Evolutionary conservation across 2,888 invertebrate genomes (phyloP), one percentile per base, ranked within the genome.

Genomic region (Drosophila macrospina): DNA sequence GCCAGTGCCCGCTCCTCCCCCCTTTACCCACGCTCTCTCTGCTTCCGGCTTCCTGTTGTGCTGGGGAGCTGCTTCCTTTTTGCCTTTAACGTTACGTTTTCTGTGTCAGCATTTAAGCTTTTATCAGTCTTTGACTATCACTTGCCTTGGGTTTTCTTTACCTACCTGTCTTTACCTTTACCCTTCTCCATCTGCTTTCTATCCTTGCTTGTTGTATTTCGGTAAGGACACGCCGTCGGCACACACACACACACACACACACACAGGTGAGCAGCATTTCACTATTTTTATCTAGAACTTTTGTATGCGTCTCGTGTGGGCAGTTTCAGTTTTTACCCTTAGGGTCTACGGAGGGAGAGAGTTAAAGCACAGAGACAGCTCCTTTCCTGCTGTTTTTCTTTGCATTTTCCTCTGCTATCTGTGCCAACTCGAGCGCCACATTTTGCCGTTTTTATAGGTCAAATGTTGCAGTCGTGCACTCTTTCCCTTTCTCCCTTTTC

Each of bases 171-270:
- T 42, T 57, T 28, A n/a, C 39, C 45, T 36, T 16, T 16, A 20
- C 20, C 20, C 20, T 20, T 1, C 7, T 41, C 4, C 10, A 6
- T 15, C 15, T 51, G 6, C 13, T 47, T 0, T 56, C 42, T 34
- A 15, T 28, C 28, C 28, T 4, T 57, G 57, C 66, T 48, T 51
- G 52, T 67, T 69, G 67, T 57, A 69, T 78, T 85, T 80, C 47
- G 80, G 84, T 86, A 85, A 85, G 86, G 85, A 85, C 80, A 65
- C 50, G 56, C 69, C 47, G 61, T 47, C 60, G 51, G 74, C 62
- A 36, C 63, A n/a, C n/a, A n/a, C n/a, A n/a, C n/a, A n/a, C n/a
- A n/a, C n/a, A n/a, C n/a, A n/a, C n/a, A n/a, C n/a, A n/a, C n/a
- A 57, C 51, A 59, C 50, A 57, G 57, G 47, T 50, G 55, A 55